phyloP scores from a whole-genome alignment of 2,797 vertebrate genomes.

The Lithobates sylvaticus region DNA sequence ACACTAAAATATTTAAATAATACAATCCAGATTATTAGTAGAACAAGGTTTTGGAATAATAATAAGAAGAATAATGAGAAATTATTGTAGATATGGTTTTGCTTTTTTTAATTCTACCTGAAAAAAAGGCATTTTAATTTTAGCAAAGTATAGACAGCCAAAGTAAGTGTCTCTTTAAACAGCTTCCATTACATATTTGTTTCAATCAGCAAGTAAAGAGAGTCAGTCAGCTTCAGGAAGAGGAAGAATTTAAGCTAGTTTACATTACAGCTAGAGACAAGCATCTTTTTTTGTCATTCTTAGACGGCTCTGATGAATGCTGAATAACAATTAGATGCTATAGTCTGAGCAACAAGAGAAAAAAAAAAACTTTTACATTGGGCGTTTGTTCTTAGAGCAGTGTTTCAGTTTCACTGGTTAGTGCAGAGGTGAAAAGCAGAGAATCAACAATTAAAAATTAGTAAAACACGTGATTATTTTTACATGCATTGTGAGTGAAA shows the following conservation, averaged over 20 bases:
- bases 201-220: constrained; percentile 64
- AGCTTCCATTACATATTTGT: constrained; percentile 37
- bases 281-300: constrained; percentile 29
- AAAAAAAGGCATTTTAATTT: neutral
- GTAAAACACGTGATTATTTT: constrained; percentile 65
- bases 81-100: neutral
- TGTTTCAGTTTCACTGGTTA: constrained; percentile 53
- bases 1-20: neutral
- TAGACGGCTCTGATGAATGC: constrained; percentile 37
- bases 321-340: constrained; percentile 49
- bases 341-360: neutral
- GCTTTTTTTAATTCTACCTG: neutral
- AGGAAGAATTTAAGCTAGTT: constrained; percentile 60
- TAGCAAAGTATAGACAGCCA: neutral
- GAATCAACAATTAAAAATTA: constrained; percentile 47
- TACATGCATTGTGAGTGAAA: constrained; percentile 61
- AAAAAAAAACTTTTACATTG: constrained; percentile 36
- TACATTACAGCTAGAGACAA: constrained; percentile 49
- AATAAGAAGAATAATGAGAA: neutral
- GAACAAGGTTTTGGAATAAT: neutral
- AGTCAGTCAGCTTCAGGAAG: constrained; percentile 55
- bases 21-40: neutral
- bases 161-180: neutral
- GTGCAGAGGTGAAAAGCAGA: constrained; percentile 59
- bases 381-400: constrained; percentile 28